Evolutionary conservation across 2,888 invertebrate genomes (phyloP), one percentile per base, ranked within the genome.

Genomic region (Thecocarcelia acutangulata): DNA sequence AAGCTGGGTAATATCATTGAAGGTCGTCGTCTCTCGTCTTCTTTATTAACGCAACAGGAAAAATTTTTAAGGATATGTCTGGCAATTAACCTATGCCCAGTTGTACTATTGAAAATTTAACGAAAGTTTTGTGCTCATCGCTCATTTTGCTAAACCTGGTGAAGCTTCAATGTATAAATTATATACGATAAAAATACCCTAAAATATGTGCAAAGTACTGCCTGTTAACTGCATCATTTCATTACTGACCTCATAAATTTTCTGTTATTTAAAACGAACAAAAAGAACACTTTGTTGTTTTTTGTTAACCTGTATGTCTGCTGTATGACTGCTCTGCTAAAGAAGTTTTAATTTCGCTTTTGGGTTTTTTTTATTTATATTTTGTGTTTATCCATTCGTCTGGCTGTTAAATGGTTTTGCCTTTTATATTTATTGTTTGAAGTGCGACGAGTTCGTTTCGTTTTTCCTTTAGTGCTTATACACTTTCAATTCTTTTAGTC

Each of bases 401-500:
- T 59, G 75, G 5, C 58, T 33, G 59, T 68, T 52, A 68, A 58
- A 59, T 75, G 50, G 42, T 66, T 75, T 76, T 42, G 59, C 50
- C 28, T 69, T 76, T 76, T 58, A 17, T 64, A 24, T 46, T 68
- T 54, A 15, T 61, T 59, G 13, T 58, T 15, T 50, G 59, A 52
- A 61, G 40, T 58, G 37, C 61, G 69, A 56, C 63, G 69, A 61
- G 61, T 69, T 76, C 17, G 44, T 72, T 78, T 70, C 19, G 13
- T 56, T 66, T 58, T 68, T 56, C 15, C 52, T 44, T 56, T 52
- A n/a, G n/a, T n/a, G 17, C 58, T 66, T 66, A 58, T 70, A 54
- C 72, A 79, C 78, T 79, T 79, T 66, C 72, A 72, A 72, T 50
- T 64, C 63, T 58, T 63, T 78, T 12, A 56, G 2, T 28, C 21